Evolutionary conservation across 1,140 invertebrate genomes (phyloP).

Genomic region (Phenacoccus solenopsis): DNA sequence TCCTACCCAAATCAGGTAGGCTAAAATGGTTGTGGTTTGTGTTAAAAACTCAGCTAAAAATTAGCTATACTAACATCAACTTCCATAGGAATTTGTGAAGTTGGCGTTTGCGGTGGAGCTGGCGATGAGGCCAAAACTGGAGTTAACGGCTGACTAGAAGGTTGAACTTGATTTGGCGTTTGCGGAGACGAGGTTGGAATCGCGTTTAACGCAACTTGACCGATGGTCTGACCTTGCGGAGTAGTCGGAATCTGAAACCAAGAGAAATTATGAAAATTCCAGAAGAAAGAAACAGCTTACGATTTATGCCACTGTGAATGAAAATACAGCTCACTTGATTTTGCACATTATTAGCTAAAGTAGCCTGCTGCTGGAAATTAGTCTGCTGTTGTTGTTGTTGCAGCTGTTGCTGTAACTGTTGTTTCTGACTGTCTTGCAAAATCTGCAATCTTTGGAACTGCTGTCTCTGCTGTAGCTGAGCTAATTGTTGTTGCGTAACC

Average conservation of each 20-base stretch:
- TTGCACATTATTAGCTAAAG: neutral
- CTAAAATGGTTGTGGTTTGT: too few relatives aligned
- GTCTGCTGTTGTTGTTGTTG: slow-evolving; percentile 27
- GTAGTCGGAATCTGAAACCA: neutral
- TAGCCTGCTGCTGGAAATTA: slow-evolving; percentile 19
- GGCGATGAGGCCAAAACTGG: neutral
- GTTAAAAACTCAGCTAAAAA: too few relatives aligned
- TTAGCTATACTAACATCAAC: slow-evolving; percentile 1
- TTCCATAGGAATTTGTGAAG: neutral
- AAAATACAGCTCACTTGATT: neutral
- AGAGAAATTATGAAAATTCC: too few relatives aligned
- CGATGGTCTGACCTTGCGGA: neutral
- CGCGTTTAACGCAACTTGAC: slow-evolving; percentile 17
- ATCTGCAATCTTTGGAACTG: slow-evolving; percentile 20
- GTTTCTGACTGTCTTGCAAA: slow-evolving; percentile 27
- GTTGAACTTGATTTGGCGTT: slow-evolving; percentile 19
- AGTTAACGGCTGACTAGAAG: neutral
- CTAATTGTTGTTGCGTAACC: neutral
- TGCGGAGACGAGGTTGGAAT: slow-evolving; percentile 21
- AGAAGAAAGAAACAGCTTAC: neutral
- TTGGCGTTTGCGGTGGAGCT: neutral
- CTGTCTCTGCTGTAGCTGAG: neutral
- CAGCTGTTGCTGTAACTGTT: slow-evolving; percentile 28
- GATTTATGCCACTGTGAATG: neutral
- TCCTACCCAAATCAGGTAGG: too few relatives aligned